These are phyloP conservation scores for Hyposoter didymator DNA, from an alignment of 2,888 invertebrate genomes.

Conservation along the genomic window DNA sequence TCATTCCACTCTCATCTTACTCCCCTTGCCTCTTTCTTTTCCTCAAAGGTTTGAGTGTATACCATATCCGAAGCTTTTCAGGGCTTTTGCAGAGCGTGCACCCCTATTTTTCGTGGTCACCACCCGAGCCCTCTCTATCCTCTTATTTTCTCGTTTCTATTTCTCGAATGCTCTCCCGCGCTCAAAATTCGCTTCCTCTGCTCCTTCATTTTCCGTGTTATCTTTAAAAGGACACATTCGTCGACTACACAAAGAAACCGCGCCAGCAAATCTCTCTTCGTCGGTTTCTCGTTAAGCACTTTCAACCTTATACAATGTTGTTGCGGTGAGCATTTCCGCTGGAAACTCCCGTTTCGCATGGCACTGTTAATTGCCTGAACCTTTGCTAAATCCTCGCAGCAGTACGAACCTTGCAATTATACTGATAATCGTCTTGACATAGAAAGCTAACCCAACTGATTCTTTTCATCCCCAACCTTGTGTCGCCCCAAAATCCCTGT, in stretches of 20 bases:
- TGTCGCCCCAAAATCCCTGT: not conserved
- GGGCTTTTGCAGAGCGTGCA: not conserved
- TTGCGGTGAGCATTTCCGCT: constrained; percentile 11
- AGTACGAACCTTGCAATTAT: not conserved
- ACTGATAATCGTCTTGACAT: not conserved
- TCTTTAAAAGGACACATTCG: constrained; percentile 48
- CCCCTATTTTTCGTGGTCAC: constrained; percentile 43
- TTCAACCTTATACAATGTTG: constrained; percentile 9
- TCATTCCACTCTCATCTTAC: not conserved
- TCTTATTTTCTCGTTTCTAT: constrained; percentile 32
- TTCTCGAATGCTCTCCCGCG: constrained; percentile 8
- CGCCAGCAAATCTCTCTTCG: constrained; percentile 45
- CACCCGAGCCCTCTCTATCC: constrained; percentile 26
- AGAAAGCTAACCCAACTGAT: not conserved
- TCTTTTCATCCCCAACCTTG: not conserved
- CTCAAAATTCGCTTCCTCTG: not conserved
- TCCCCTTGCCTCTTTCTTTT: not conserved
- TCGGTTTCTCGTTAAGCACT: constrained; percentile 57
- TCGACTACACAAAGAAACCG: constrained; percentile 55
- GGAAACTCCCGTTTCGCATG: constrained; percentile 9
- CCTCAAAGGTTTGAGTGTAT: not conserved
- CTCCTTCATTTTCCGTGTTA: constrained; percentile 31
- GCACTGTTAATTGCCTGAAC: not conserved
- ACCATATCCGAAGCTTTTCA: constrained; percentile 2
- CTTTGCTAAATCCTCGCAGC: not conserved